These are phyloP conservation scores for Spongilla lacustris DNA, from an alignment of 37 sponge, comb jelly and placozoan species.

Conservation along the genomic window DNA sequence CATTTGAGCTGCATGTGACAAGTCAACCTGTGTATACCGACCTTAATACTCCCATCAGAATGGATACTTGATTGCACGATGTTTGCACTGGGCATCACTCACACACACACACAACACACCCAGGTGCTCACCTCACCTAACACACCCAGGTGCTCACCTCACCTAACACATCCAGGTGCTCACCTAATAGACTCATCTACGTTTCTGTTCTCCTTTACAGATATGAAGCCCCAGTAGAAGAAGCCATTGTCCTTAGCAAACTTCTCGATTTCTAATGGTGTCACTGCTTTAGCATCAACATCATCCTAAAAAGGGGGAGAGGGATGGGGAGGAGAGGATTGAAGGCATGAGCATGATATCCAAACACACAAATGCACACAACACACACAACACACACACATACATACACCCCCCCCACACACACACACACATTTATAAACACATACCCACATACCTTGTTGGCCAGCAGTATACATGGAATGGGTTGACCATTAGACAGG, in stretches of 20 bases:
- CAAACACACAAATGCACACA: neutral
- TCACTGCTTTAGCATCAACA: slow-evolving; percentile 13
- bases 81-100: too few relatives aligned
- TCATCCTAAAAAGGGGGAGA: slow-evolving; percentile 3
- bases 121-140: too few relatives aligned
- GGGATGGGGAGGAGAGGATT: neutral
- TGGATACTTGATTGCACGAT: too few relatives aligned
- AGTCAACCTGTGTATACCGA: too few relatives aligned
- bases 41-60: too few relatives aligned
- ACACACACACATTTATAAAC: neutral
- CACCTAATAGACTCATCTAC: slow-evolving; percentile 55
- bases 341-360: neutral
- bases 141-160: too few relatives aligned
- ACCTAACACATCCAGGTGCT: neutral
- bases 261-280: slow-evolving; percentile 17
- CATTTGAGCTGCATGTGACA: too few relatives aligned
- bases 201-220: slow-evolving; percentile 60
- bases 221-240: slow-evolving; percentile 31
- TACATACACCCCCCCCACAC: neutral
- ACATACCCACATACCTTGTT: slow-evolving; percentile 55
- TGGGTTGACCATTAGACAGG: slow-evolving; percentile 34
- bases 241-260: slow-evolving; percentile 62
- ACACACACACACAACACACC: too few relatives aligned
- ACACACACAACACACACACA: neutral
- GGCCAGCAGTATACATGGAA: slow-evolving; percentile 61